These are phyloP conservation scores for Tapirus terrestris DNA, from an alignment of 2,113 vertebrate species.

Conservation along the genomic window DNA sequence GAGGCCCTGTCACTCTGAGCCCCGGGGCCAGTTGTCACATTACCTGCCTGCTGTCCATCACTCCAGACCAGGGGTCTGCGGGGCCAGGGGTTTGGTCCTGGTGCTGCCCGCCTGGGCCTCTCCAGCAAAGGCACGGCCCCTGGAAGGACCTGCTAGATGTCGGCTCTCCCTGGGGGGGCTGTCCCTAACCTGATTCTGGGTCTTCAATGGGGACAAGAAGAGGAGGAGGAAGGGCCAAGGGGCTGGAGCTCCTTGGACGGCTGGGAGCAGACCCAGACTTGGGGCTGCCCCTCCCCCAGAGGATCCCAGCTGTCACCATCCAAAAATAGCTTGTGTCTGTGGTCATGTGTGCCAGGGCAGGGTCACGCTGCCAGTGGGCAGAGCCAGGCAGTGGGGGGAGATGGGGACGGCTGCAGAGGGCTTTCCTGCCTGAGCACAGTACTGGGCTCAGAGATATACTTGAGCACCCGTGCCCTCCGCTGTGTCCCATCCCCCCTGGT, in stretches of 20 bases:
- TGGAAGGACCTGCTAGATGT: background rate
- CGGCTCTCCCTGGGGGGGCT: background rate
- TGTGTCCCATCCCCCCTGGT: background rate
- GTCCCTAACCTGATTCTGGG: background rate
- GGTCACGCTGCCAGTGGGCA: background rate
- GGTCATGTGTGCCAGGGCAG: conserved; percentile 9
- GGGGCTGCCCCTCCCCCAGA: conserved; percentile 37
- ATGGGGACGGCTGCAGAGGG: background rate
- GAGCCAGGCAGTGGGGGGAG: background rate
- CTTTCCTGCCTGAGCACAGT: background rate
- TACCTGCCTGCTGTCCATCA: background rate
- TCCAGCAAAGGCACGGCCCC: background rate
- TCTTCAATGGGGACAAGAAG: background rate
- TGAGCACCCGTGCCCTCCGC: rapidly evolving
- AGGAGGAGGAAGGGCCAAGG: background rate
- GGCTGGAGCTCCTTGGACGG: background rate
- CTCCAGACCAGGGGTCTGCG: background rate
- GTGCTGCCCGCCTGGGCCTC: background rate
- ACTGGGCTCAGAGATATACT: background rate
- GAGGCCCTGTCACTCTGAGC: background rate
- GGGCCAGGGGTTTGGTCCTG: background rate
- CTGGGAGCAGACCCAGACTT: background rate
- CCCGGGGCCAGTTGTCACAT: background rate
- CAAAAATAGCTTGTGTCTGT: conserved; percentile 71
- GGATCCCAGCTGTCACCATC: conserved; percentile 34